Evolutionary conservation across 1,140 invertebrate species (phyloP).

Genomic region (Euwallacea similis): DNA sequence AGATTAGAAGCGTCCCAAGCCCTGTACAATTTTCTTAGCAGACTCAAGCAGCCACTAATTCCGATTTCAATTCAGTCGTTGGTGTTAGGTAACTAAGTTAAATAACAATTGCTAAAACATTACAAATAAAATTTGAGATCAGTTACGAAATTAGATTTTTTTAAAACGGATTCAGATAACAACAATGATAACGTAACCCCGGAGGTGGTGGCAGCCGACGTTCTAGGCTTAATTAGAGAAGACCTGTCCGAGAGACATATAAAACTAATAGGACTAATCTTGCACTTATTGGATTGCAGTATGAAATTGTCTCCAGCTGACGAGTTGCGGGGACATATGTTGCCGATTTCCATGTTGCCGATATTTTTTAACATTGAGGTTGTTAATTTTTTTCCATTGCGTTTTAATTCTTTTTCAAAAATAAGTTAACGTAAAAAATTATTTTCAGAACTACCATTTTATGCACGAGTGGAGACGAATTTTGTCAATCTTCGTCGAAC

Average conservation of each 20-base stretch:
- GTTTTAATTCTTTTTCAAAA: too few species aligned
- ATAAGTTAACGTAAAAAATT: too few species aligned
- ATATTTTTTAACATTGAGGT: conserved; percentile 57
- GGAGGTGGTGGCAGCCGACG: conserved; percentile 54
- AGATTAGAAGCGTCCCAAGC: conserved; percentile 51
- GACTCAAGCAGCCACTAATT: conserved; percentile 54
- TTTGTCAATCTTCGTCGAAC: conserved; percentile 49
- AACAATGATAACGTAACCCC: conserved; percentile 50
- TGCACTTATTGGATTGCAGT: conserved; percentile 54
- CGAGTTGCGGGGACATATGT: conserved; percentile 54
- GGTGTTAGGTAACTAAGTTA: conserved; percentile 51
- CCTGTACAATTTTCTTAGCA: conserved; percentile 53
- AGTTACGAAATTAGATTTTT: background rate
- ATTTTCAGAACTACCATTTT: conserved; percentile 47
- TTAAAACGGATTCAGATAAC: conserved; percentile 39
- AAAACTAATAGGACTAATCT: conserved; percentile 50
- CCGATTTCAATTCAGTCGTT: conserved; percentile 54
- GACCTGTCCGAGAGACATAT: conserved; percentile 54
- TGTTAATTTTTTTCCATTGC: conserved; percentile 6
- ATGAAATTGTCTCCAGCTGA: conserved; percentile 54
- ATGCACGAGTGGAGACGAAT: conserved; percentile 49
- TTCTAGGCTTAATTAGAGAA: conserved; percentile 55
- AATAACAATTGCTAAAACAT: background rate
- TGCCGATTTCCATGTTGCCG: conserved; percentile 55
- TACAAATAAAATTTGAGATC: background rate